These are phyloP conservation scores for Oncorhynchus nerka DNA, from an alignment of 2,113 vertebrate genomes.

Conservation along the genomic window DNA sequence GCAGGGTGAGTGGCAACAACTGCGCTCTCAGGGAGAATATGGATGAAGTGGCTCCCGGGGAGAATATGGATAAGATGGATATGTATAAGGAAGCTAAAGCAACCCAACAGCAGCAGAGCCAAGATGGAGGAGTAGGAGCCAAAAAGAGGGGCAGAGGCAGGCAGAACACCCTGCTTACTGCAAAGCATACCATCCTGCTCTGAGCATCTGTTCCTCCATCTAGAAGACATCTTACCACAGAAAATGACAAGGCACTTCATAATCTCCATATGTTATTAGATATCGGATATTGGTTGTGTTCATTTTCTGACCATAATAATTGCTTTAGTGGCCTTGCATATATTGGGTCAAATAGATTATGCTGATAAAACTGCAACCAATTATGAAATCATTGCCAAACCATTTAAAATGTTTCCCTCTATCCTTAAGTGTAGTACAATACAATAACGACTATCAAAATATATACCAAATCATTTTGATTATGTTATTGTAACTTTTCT, in stretches of 20 bases:
- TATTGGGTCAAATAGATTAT: neutral
- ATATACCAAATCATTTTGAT: neutral
- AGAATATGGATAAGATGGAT: neutral
- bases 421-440: neutral
- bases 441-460: neutral
- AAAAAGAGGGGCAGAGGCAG: neutral
- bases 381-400: neutral
- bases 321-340: neutral
- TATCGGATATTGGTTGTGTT: neutral
- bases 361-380: neutral
- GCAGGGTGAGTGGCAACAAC: constrained; percentile 82
- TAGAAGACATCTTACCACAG: neutral
- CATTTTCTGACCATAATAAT: neutral
- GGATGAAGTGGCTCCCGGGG: neutral
- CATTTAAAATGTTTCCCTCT: neutral
- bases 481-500: neutral
- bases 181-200: constrained; percentile 25
- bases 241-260: neutral
- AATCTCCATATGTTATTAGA: neutral
- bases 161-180: constrained; percentile 11
- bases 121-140: no score
- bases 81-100: neutral
- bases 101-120: neutral
- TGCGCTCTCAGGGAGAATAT: constrained; percentile 3
- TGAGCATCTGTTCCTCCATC: neutral